Evolutionary conservation across 2,797 vertebrate genomes (phyloP).

Genomic region (Miichthys miiuy): DNA sequence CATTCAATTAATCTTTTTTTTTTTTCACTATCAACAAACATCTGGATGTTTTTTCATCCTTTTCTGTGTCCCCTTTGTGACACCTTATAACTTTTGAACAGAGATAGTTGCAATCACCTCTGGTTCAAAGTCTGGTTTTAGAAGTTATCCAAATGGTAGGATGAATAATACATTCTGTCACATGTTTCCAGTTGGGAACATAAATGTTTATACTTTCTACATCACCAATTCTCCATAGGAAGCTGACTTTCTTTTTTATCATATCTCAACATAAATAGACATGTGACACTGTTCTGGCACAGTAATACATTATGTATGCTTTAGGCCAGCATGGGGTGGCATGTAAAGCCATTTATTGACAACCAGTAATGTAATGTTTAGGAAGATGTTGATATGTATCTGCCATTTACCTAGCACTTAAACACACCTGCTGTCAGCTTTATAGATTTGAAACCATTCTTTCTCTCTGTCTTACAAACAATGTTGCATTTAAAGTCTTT

Average conservation of each 20-base stretch:
- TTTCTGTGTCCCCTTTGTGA: constrained; percentile 22
- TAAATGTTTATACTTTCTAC: constrained; percentile 37
- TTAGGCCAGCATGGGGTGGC: constrained; percentile 11
- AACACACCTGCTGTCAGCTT: constrained; percentile 16
- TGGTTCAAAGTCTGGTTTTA: constrained; percentile 35
- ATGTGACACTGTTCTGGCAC: constrained; percentile 6
- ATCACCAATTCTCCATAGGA: constrained; percentile 10
- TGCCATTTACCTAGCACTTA: constrained; percentile 12
- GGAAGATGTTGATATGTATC: background rate
- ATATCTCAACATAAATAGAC: constrained; percentile 27
- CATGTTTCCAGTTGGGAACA: constrained; percentile 18
- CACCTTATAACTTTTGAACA: constrained; percentile 27
- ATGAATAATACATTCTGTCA: constrained; percentile 28
- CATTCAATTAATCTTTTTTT: constrained; percentile 33
- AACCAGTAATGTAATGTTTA: constrained; percentile 9
- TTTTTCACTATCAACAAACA: constrained; percentile 36
- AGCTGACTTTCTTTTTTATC: constrained; percentile 12
- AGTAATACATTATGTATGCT: constrained; percentile 44
- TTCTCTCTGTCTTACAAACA: background rate
- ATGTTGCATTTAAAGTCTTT: background rate
- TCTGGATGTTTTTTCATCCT: constrained; percentile 38
- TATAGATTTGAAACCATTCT: constrained; percentile 15
- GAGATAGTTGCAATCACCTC: constrained; percentile 36
- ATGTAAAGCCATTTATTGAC: background rate
- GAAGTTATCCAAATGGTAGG: constrained; percentile 34